Evolutionary conservation across 2,797 vertebrate genomes (phyloP), one percentile per base, ranked within the genome.

Genomic region (Denticeps clupeoides): DNA sequence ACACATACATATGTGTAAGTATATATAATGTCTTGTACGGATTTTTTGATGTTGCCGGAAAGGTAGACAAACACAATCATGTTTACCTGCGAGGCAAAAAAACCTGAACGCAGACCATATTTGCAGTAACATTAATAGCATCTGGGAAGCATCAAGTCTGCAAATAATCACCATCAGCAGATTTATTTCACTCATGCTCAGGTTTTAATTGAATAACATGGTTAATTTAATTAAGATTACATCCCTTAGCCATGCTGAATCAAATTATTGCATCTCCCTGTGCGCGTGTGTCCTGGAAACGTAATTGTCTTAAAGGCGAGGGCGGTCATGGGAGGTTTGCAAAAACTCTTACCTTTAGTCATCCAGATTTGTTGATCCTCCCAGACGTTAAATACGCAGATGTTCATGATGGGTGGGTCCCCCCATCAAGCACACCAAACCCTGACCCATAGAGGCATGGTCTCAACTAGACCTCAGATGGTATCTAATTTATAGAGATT

Each of bases 191-290:
- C 62, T 68, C 67, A 50, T 66, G 64, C 58, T 59, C 55, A 61
- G 54, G 49, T 73, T 79, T 80, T 80, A 75, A 80, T 81, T 77
- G 75, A 80, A 81, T 69, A 79, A 74, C 68, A 74, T 60, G 52
- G 68, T 59, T 63, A 69, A 71, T 77, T 80, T 76, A 82, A 81
- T 81, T 73, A 70, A 60, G 66, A 69, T 73, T 72, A 69, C 51
- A 66, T 72, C 69, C 65, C 63, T 51, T 62, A 60, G 60, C 56
- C 61, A 50, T 42, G 55, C 56, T 70, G 52, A 74, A 72, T 78
- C 57, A 63, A 61, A 77, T 75, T 62, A 79, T 65, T 65, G 67
- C 65, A 68, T 74, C 64, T 75, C 55, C 51, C 56, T 10, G 25
- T 51, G 59, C 2, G 47, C 58, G 53, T 55, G 49, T 72, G 65